Evolutionary conservation across 2,888 invertebrate species (phyloP), one percentile per base, ranked within the genome.

Genomic region (Helleia helle): DNA sequence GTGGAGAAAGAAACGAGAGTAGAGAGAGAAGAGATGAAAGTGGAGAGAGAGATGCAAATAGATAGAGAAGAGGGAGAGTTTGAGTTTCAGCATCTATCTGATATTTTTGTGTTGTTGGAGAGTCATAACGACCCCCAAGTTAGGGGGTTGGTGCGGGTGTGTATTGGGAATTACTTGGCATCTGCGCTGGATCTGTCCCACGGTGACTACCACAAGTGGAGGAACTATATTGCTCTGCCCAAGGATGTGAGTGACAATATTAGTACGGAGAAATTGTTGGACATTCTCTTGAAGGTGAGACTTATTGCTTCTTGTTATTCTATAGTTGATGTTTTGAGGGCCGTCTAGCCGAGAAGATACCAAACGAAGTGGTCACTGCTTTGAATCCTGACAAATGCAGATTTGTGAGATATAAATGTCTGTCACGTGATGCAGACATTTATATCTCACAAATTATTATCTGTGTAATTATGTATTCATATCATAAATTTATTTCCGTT

Each of bases 81-180:
- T 38, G 74, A 79, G 40, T 72, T 56, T 53, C 93, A 93, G 59
- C 87, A 86, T 55, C 80, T 95, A 50, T 85, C 87, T 5, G 95
- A 95, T 65, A 67, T 94, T 12, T 79, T 93, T 48, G 48, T 59
- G 22, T 67, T 91, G 22, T 90, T 91, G 50, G 87, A 89, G 25
- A 77, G 86, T 47, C 95, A 96, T 67, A 73, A 83, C 31, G 96
- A 96, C 71, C 95, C 94, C 0, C 94, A 95, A 63, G 86, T 96
- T 26, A 85, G 93, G 54, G 95, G 95, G 6, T 84, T 90, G 42
- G 83, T 91, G 0, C 87, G 91, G 44, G 75, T 89, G 4, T 79
- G 93, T 51, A 84, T 93, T 40, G 91, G 91, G 0, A 87, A 85
- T 54, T 90, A 93, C 61, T 71, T 94, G 49, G 85, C 86, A 39